phyloP scores from a whole-genome alignment of 2,797 vertebrate genomes.

The Smutsia gigantea region DNA sequence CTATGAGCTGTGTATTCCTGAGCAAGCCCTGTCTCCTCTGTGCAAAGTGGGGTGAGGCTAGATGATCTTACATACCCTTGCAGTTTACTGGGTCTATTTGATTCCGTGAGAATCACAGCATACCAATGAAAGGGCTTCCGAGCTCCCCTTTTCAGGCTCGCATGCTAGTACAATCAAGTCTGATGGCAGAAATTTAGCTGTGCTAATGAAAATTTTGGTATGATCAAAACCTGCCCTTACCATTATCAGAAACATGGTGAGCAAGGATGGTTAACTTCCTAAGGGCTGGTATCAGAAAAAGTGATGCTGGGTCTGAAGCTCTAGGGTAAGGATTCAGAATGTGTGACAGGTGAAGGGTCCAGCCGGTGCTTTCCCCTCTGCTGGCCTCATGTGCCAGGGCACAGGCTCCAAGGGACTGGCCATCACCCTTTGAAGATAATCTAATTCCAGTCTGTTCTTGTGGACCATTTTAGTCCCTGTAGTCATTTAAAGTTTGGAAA shows the following conservation, averaged over 20 bases:
- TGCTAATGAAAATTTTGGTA: not conserved
- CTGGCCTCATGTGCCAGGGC: not conserved
- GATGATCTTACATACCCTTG: not conserved
- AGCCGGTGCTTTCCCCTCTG: not conserved
- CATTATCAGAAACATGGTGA: slow-evolving; percentile 9
- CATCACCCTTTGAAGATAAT: slow-evolving; percentile 45
- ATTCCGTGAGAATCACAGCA: not conserved
- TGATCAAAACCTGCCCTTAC: slow-evolving; percentile 44
- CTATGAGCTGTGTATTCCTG: not conserved
- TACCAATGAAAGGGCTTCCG: not conserved
- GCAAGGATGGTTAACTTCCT: not conserved
- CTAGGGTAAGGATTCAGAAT: not conserved
- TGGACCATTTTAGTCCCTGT: slow-evolving; percentile 54
- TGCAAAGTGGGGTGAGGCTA: not conserved
- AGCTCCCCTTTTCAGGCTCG: not conserved
- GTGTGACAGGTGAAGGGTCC: not conserved
- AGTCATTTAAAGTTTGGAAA: slow-evolving; percentile 75
- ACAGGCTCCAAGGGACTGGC: slow-evolving; percentile 33
- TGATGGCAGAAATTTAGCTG: not conserved
- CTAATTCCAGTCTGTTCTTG: slow-evolving; percentile 60
- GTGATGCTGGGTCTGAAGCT: not conserved
- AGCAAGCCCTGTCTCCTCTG: not conserved
- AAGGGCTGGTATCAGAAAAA: not conserved
- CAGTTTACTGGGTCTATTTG: not conserved
- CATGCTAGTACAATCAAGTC: not conserved